Percentiles rank a stretch among this genome's conserved stretches.
phyloP scores from a whole-genome alignment of 1,140 invertebrate species.

The Penaeus chinensis region DNA sequence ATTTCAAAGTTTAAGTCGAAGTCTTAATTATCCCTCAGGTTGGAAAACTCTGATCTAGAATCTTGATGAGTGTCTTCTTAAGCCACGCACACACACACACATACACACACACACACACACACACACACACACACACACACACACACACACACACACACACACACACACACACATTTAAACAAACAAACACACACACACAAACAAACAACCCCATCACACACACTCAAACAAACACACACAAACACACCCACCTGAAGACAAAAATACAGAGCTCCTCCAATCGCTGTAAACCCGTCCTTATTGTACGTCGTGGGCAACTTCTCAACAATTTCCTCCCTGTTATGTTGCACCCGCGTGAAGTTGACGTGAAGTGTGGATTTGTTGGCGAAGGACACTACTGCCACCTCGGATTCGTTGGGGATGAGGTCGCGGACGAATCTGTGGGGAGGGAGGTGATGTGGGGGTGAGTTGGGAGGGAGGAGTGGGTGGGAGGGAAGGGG shows the following conservation, averaged over 20 bases:
- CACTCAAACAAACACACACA: background rate
- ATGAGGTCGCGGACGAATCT: slow-evolving; percentile 45
- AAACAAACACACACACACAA: background rate
- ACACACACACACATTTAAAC: background rate
- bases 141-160: slow-evolving; percentile 3
- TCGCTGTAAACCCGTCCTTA: slow-evolving; percentile 36
- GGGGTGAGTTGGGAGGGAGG: background rate
- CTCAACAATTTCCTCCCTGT: slow-evolving; percentile 9
- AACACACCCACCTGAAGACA: slow-evolving; percentile 10
- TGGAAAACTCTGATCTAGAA: too few relatives aligned
- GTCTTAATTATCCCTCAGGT: too few relatives aligned
- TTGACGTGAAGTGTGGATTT: background rate
- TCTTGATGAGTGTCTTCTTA: too few relatives aligned
- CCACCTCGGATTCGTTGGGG: slow-evolving; percentile 26
- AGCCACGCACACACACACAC: background rate
- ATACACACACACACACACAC: slow-evolving; percentile 1
- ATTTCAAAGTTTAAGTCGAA: too few relatives aligned
- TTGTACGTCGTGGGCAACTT: slow-evolving; percentile 22
- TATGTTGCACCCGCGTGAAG: slow-evolving; percentile 13
- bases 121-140: slow-evolving; percentile 15
- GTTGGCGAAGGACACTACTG: slow-evolving; percentile 51
- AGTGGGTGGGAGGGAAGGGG: background rate
- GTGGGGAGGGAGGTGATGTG: background rate
- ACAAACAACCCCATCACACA: background rate
- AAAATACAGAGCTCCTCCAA: slow-evolving; percentile 25